phyloP scores from a whole-genome alignment of 2,797 vertebrate genomes.

The Trichosurus vulpecula region DNA sequence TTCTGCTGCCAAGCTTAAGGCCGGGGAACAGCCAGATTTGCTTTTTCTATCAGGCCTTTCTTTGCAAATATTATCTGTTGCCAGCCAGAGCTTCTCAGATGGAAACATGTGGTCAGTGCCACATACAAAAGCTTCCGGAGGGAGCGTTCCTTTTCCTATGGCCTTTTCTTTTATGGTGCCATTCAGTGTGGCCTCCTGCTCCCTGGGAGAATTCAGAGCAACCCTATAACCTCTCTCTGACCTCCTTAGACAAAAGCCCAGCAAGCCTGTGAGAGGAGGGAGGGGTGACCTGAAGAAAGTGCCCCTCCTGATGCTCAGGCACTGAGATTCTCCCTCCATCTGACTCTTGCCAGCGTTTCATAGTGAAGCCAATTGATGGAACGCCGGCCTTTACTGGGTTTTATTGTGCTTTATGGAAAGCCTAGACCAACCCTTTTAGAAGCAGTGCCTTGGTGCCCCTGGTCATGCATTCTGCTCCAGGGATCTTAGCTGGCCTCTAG shows the following conservation, averaged over 20 bases:
- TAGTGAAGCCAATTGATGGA: not conserved
- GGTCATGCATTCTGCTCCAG: not conserved
- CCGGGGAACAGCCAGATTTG: not conserved
- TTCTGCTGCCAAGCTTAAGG: slow-evolving; percentile 18
- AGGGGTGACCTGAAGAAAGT: not conserved
- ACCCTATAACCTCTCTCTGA: not conserved
- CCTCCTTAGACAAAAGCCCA: not conserved
- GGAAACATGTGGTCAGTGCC: not conserved
- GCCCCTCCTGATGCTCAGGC: not conserved
- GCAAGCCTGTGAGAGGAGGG: not conserved
- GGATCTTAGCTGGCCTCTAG: not conserved
- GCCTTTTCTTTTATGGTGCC: not conserved
- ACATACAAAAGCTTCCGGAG: not conserved
- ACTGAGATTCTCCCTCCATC: not conserved
- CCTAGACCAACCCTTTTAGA: not conserved
- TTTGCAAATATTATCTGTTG: slow-evolving; percentile 2
- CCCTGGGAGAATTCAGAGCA: not conserved
- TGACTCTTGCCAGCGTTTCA: not conserved
- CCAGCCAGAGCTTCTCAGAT: not conserved
- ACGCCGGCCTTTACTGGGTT: not conserved
- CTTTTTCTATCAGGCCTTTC: slow-evolving; percentile 33
- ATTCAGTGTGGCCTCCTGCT: not conserved
- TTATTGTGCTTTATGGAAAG: not conserved
- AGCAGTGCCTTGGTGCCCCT: not conserved
- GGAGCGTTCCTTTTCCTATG: not conserved